Evolutionary conservation across 2,113 vertebrate species (phyloP).

Genomic region (Heptranchias perlo): DNA sequence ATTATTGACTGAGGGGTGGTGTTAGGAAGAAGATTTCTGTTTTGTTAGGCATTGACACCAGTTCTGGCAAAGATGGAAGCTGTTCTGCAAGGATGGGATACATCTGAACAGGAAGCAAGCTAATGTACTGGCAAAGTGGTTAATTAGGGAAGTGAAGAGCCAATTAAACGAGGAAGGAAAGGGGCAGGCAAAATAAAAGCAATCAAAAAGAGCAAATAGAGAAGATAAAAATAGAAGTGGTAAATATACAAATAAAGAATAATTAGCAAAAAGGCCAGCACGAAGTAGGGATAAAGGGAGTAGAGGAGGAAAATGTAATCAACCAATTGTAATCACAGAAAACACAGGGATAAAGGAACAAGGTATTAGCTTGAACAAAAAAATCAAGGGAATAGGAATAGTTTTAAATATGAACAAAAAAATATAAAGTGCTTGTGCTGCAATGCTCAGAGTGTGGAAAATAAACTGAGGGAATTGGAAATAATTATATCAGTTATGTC

Average conservation of each 20-base stretch:
- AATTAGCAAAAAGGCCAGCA: background rate
- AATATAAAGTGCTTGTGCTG: background rate
- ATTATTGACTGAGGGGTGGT: background rate
- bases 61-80: background rate
- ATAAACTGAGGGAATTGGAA: background rate
- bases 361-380: background rate
- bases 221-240: background rate
- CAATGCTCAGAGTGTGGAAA: background rate
- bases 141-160: background rate
- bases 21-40: background rate
- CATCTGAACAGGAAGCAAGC: background rate
- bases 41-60: background rate
- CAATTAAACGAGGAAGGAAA: background rate
- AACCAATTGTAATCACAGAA: background rate
- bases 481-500: background rate
- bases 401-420: background rate
- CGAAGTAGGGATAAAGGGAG: background rate
- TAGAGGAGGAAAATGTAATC: background rate
- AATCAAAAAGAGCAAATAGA: background rate
- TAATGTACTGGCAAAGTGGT: background rate
- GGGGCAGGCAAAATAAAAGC: background rate
- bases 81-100: too few species aligned
- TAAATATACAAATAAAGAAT: background rate
- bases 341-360: background rate
- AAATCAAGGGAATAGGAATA: background rate